Percentiles rank a stretch among this genome's conserved stretches.
phyloP scores from a whole-genome alignment of 2,888 invertebrate species.

The Cactoblastis cactorum region DNA sequence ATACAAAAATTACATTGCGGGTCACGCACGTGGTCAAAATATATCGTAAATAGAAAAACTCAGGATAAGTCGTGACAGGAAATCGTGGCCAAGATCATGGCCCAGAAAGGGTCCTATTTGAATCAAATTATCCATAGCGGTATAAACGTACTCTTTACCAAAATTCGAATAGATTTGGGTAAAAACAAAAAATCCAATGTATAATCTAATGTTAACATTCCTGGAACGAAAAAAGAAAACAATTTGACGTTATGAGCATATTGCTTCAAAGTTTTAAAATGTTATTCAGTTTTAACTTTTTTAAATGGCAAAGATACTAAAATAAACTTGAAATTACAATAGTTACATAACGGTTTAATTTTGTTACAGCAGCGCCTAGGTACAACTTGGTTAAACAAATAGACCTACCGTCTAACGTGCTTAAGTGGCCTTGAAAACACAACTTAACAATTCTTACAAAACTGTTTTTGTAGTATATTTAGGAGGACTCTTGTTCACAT shows the following conservation, averaged over 20 bases:
- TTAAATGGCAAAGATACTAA: no score
- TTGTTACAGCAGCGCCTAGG: not conserved
- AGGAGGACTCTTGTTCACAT: constrained; percentile 31
- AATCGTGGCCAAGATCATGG: constrained; percentile 33
- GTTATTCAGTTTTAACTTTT: no score
- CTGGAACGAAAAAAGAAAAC: no score
- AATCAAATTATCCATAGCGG: constrained; percentile 48
- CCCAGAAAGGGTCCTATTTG: constrained; percentile 41
- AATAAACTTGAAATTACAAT: no score
- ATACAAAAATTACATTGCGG: no score
- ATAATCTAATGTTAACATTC: constrained; percentile 23
- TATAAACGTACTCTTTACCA: constrained; percentile 19
- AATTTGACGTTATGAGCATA: no score
- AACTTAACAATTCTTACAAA: constrained; percentile 18
- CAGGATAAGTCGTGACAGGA: constrained; percentile 32
- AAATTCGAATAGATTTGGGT: constrained; percentile 28
- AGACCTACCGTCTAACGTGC: constrained; percentile 9
- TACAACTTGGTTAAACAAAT: constrained; percentile 8
- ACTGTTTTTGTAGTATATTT: constrained; percentile 22
- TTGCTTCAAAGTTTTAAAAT: no score
- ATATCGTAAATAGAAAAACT: not conserved
- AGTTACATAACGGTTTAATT: not conserved
- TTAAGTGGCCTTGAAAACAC: constrained; percentile 25
- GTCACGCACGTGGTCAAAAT: constrained; percentile 13
- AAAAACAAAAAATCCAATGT: constrained; percentile 30